Percentiles rank a stretch among this genome's conserved stretches.
These are phyloP conservation scores for Octodonta nipae DNA, from an alignment of 2,888 invertebrate species.

Conservation along the genomic window DNA sequence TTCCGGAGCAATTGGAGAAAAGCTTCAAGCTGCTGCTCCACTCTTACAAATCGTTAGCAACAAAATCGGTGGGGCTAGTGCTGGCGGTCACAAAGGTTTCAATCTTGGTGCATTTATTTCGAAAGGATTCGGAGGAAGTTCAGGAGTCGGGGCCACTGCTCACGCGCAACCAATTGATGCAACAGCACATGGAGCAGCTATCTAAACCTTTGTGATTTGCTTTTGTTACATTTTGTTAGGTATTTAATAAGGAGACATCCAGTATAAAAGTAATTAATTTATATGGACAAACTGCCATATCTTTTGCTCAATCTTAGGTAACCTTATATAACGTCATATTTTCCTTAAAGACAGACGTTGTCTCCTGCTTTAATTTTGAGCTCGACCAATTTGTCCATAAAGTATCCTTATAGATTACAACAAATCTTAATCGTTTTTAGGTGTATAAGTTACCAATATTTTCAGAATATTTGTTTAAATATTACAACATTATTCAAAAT, in stretches of 20 bases:
- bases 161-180: conserved; percentile 11
- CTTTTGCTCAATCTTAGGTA: not conserved
- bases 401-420: no score
- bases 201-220: conserved; percentile 13
- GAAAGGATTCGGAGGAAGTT: conserved; percentile 20
- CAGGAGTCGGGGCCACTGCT: not conserved
- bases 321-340: no score
- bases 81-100: conserved; percentile 39
- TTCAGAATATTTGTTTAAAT: no score
- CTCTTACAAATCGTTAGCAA: conserved; percentile 52
- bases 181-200: conserved; percentile 4
- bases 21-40: conserved; percentile 40
- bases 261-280: no score
- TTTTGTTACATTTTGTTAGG: no score
- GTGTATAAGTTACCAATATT: no score
- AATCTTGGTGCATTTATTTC: conserved; percentile 42
- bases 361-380: no score
- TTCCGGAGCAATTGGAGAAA: conserved; percentile 56
- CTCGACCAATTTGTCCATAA: no score
- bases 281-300: not conserved
- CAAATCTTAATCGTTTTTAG: no score
- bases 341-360: no score
- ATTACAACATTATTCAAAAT: no score
- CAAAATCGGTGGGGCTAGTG: conserved; percentile 45
- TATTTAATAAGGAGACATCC: no score